Base-by-base conservation (phyloP, 2,113 vertebrate species). In the Trogon surrucura region DNA sequence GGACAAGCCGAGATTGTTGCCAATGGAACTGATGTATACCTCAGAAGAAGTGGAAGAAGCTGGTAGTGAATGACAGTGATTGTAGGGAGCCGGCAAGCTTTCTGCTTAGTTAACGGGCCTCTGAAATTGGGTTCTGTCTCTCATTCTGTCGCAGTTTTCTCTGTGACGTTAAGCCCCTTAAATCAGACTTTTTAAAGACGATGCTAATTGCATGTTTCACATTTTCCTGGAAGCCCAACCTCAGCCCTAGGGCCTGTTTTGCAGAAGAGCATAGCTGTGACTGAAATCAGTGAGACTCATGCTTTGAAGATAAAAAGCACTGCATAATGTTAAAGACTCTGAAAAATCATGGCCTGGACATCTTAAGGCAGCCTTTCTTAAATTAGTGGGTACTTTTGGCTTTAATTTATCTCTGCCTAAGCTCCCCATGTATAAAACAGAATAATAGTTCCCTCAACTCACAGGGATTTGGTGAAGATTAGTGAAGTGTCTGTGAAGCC, bases 401-500 rank as follows among this genome's bases (percentile, higher is more conserved):
- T 95, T 94, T 95, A 94, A 96, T 96, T 86, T 96, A 44, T 94
- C 90, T 88, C 8, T 11, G 56, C 56, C 53, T 93, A 88, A 94
- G 91, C 85, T 95, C 50, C n/a, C 44, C 44, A 22, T 72, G 72
- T 89, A 26, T 86, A 81, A 91, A 90, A 81, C 69, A 88, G 79
- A 93, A 69, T 92, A 94, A 90, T 86, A 56, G 57, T 88, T 91
- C 75, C 92, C 29, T 93, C 92, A 93, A 69, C 80, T 95, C 3
- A 1, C 48, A 84, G 80, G 93, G 90, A 78, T 97, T 94, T 93
- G 84, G 92, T 86, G 72, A 93, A 94, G 95, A 92, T 96, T 86
- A 96, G 91, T 94, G 83, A 95, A 93, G 91, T 84, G 77, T 75
- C 75, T 96, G 74, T 95, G 95, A 94, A 96, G 69, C 90, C 57